Evolutionary conservation across 2,797 vertebrate genomes (phyloP), one percentile per base, ranked within the genome.

Genomic region (Argya squamiceps): DNA sequence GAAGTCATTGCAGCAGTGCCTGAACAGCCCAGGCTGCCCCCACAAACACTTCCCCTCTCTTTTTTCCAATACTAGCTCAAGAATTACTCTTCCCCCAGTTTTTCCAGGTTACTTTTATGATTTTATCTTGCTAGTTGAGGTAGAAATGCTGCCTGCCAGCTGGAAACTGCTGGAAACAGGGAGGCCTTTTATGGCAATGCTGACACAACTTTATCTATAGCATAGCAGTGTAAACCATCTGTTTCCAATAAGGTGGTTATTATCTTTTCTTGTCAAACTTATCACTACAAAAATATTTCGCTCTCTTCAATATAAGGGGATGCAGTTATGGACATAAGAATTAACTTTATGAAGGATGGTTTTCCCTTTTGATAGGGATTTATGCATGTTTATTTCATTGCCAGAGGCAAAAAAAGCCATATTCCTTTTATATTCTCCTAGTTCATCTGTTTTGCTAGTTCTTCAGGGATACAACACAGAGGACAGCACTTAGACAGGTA

Each of bases 161-260:
- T 85, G 43, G 74, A 93, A 96, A 84, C 43, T 52, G 37, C 70
- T 84, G 49, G 93, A 92, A 88, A 65, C 22, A 52, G 49, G 44
- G 84, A 91, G 56, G n/a, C 56, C 71, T 81, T 96, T 91, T 92
- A 69, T 89, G 92, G 86, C 47, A 82, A 85, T 81, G 80, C 92
- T 94, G 88, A 95, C 41, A 80, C 65, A 82, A 89, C 69, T 96
- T 95, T 91, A 96, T 92, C 84, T 91, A 70, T 94, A 93, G 77
- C 46, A 80, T 55, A 90, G 81, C 53, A 74, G 50, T 8, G 24
- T 47, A 69, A 87, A 47, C 91, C 93, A 92, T 97, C 95, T 97
- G 97, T 97, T 98, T 98, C 94, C 90, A 96, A 81, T 97, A 59
- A 96, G 58, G 27, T 95, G n/a, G 67, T 88, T 96, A 64, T 95